Base-by-base conservation (phyloP, 2,113 vertebrate species). In the Crotophaga sulcirostris region DNA sequence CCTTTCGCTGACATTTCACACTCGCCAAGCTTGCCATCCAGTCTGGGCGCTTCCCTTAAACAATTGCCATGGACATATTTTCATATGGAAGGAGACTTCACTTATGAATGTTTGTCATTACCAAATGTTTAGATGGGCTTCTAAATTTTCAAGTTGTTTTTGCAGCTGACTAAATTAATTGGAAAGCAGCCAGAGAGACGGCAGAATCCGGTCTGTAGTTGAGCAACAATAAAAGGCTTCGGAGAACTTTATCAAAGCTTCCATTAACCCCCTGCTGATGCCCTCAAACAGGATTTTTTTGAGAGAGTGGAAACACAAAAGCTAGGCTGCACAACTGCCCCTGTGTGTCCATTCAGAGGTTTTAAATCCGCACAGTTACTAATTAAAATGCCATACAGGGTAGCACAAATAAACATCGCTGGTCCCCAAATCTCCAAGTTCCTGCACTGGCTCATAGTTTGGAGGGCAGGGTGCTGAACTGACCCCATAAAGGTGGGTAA, bases 171-270 rank as follows among this genome's bases (percentile, higher is more conserved):
- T 72, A 60, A 95, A 97, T 96, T 91, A 97, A 96, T 96, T 95
- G 85, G 81, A 90, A 69, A 94, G 79, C 60, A 93, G 93, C 78
- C 90, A 86, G 84, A 79, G 94, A 90, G 88, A 91, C 93, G 93
- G 94, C 75, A 73, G 95, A 94, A 81, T 96, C 94, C 72, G 15
- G 87, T 96, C 91, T 58, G 88, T 86, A 97, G 94, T 92, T 97
- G 94, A 98, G 93, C 93, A 95, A 96, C 95, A 94, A 82, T 95
- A 91, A 96, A 96, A 97, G 96, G 93, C 96, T 95, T 94, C 25
- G 51, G 93, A 96, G 91, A 96, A 96, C 94, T 95, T 97, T 97
- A 96, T 98, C 96, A 98, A 97, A 97, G 96, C 90, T 94, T 95
- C 92, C 80, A 97, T 98, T 98, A 98, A 96, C 97, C 95, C 90